Base-by-base conservation (phyloP, 2,888 invertebrate genomes). In the Sarcophaga variegata region DNA sequence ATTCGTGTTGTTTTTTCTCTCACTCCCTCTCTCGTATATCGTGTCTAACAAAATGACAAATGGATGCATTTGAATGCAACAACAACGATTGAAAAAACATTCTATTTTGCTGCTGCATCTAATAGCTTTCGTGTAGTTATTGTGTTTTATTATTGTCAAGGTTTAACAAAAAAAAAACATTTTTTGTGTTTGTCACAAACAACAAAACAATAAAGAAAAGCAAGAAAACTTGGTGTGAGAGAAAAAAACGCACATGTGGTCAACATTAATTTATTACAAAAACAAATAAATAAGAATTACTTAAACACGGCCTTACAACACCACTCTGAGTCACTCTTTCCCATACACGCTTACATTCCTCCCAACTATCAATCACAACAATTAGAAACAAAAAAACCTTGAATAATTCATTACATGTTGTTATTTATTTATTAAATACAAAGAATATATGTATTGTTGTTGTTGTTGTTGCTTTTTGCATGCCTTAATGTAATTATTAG, bases 181-280 rank as follows among this genome's bases (percentile, higher is more conserved):
- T 37, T 37, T 37, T 8, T 37, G 6, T 37, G 6, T 37, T 37
- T 37, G 10, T 37, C 8, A 37, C 37, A 37, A 37, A 10, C 37
- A 37, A 37, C 37, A 8, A 37, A 37, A 37, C 37, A 37, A 37
- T 25, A 66, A 25, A 37, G 3, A 49, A 14, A 54, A 54, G 4
- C 54, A 54, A 54, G 76, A 80, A 80, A 86, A 77, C 75, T 72
- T 86, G 72, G 72, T 76, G 76, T 83, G 71, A 81, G 63, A 72
- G 1, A 22, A 54, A 54, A 54, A 54, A 17, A 14, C 12, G 17
- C 12, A 76, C 80, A 86, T 72, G 86, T 82, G 69, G 83, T 77
- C 76, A 80, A 79, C 86, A 83, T 77, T 83, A 86, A 80, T 80
- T 72, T 72, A 86, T 86, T 83, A 72, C 76, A 72, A 81, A 66